Evolutionary conservation across 2,113 vertebrate genomes (phyloP).

Genomic region (Paradoxurus hermaphroditus): DNA sequence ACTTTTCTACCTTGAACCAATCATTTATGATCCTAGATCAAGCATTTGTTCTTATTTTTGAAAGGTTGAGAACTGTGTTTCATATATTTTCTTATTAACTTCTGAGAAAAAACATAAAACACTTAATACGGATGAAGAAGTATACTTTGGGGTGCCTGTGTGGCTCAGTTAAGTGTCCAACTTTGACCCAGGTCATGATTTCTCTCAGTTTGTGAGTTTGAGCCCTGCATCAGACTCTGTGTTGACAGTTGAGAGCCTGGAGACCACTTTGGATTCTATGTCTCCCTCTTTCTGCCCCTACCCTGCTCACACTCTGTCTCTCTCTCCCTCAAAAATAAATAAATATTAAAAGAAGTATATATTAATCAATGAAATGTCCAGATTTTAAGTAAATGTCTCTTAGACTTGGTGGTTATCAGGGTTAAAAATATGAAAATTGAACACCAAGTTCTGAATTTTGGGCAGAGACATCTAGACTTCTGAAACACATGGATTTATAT

Average conservation of each 20-base stretch:
- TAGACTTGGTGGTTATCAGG: neutral
- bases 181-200: no score
- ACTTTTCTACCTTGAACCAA: neutral
- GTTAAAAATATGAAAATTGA: neutral
- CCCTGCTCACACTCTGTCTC: no score
- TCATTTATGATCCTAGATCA: neutral
- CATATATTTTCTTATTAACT: constrained; percentile 14
- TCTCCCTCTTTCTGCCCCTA: no score
- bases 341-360: neutral
- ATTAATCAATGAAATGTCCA: neutral
- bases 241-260: no score
- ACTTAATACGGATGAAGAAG: neutral
- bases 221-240: no score
- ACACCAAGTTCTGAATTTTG: neutral
- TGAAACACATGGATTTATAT: neutral
- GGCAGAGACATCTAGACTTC: neutral
- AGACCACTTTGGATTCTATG: no score
- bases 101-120: neutral
- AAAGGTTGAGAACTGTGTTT: neutral
- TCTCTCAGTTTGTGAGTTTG: no score
- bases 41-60: neutral
- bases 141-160: neutral
- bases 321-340: no score
- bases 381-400: neutral
- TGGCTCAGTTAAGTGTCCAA: no score